A percentile compares a stretch with the other conserved stretches of the same genome.
Evolutionary conservation across 2,888 invertebrate species (phyloP).

Genomic region (Philonicus albiceps): DNA sequence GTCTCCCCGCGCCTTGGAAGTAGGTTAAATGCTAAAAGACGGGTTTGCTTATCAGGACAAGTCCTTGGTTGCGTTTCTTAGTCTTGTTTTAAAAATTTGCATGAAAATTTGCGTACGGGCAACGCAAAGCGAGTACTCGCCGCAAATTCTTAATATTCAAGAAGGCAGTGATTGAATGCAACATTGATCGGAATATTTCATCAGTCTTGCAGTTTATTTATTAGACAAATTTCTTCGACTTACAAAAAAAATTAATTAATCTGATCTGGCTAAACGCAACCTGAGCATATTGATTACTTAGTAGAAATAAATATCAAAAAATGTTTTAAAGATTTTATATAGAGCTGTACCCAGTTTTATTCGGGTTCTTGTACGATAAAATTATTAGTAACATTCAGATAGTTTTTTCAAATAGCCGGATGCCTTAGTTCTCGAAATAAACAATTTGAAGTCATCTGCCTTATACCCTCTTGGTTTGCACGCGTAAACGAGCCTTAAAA

Average conservation of each 20-base stretch:
- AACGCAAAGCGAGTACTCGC: background rate
- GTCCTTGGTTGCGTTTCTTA: background rate
- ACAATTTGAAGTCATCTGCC: background rate
- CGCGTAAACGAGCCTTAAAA: background rate
- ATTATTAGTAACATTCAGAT: background rate
- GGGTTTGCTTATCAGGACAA: conserved; percentile 1
- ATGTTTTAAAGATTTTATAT: no score
- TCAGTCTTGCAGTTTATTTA: background rate
- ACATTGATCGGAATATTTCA: background rate
- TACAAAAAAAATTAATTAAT: background rate
- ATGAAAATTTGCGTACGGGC: background rate
- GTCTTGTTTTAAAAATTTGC: background rate
- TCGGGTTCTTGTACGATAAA: background rate
- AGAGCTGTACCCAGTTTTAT: background rate
- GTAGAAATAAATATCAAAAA: no score
- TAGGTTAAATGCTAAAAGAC: conserved; percentile 11
- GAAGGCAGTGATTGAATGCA: background rate
- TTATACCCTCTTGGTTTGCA: background rate
- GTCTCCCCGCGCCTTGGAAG: background rate
- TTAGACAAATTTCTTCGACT: background rate
- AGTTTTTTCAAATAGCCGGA: background rate
- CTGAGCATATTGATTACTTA: no score
- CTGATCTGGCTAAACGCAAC: no score
- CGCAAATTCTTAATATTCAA: background rate
- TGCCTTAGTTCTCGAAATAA: background rate